phyloP scores from a whole-genome alignment of 2,797 vertebrate genomes.

The Psittacula derbiana region DNA sequence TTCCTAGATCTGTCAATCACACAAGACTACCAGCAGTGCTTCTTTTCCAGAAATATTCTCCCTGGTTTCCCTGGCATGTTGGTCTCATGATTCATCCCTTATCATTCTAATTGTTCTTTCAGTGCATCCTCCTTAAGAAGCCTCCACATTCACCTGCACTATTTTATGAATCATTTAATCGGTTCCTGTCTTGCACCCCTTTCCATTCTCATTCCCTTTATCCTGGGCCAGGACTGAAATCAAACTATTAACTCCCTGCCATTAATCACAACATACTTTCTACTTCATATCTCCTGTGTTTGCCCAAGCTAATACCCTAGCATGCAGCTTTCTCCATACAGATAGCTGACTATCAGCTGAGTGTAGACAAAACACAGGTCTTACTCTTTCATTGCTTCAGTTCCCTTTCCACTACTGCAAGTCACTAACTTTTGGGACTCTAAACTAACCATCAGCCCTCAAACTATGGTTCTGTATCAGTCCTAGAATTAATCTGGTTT shows the following conservation, averaged over 20 bases:
- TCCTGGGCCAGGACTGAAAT: background rate
- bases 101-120: background rate
- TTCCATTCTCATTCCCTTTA: background rate
- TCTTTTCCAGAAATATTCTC: background rate
- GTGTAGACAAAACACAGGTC: background rate
- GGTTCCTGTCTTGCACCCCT: background rate
- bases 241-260: background rate
- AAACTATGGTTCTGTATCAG: background rate
- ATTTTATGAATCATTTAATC: background rate
- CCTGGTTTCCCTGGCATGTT: background rate
- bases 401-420: background rate
- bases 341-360: background rate
- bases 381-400: background rate
- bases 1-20: background rate
- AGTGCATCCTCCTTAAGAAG: background rate
- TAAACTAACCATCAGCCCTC: background rate
- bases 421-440: background rate
- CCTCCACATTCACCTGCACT: background rate
- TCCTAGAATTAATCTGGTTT: background rate
- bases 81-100: background rate
- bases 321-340: fast-evolving
- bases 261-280: background rate
- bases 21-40: background rate
- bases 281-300: background rate
- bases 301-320: background rate